Base-by-base conservation (phyloP, 2,797 vertebrate genomes). In the Schizopygopsis malacanthus region DNA sequence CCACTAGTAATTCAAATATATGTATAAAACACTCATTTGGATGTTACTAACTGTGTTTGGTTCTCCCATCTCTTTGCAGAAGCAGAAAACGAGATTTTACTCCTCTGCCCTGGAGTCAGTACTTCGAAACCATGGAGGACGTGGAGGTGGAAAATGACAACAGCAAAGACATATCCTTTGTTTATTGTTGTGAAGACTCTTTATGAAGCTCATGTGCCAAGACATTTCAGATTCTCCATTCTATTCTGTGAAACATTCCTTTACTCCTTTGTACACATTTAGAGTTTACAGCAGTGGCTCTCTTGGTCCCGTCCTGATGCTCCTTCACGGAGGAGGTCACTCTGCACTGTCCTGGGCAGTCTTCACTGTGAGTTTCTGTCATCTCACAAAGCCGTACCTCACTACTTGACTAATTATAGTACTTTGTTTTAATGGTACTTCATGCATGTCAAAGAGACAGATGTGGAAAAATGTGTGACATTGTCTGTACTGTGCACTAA, bases 281-380 rank as follows among this genome's bases (percentile, higher is more conserved):
- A 97, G 98, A 94, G 93, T 99, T 94, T 99, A 99, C 93, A 97
- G 97, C 92, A 99, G 97, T 20, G 98, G 98, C 3, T 92, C 95
- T 11, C 96, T 96, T 79, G 98, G 98, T 2, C 98, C 98, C 0
- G 97, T 99, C 54, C 90, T 99, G 83, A 93, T 99, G 15, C 94
- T 99, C 37, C 92, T 99, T 13, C 98, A 99, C 0, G 98, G 98
- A 16, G 98, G 98, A 90, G 98, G 98, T 56, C 98, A 99, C 91
- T 99, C 98, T 83, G 98, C 98, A 0, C 97, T 99, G 11, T 99
- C 98, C 90, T 99, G 98, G 98, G 98, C 98, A 2, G 98, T 99
- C 0, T 99, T 99, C 89, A 98, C 97, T 73, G 98, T 99, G 90
- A 96, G 97, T 94, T 84, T 69, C 73, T 22, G 56, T 43, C 3